phyloP scores from a whole-genome alignment of 2,113 vertebrate genomes.

The Calyptomena viridis region DNA sequence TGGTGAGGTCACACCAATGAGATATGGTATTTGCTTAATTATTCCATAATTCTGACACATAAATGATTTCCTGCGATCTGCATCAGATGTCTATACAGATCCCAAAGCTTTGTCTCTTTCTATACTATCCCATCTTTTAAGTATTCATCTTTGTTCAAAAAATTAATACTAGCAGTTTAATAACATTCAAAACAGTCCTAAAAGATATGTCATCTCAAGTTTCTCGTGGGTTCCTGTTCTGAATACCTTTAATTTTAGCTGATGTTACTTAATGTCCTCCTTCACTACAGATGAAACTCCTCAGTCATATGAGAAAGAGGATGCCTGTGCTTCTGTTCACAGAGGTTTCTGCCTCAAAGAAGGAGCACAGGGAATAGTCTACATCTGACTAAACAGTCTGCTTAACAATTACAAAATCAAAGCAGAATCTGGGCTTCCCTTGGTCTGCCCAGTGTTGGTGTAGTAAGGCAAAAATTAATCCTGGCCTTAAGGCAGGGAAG shows the following conservation, averaged over 20 bases:
- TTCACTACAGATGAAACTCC: not conserved
- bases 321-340: not conserved
- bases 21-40: not conserved
- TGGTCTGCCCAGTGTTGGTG: not conserved
- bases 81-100: not conserved
- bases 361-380: not conserved
- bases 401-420: not conserved
- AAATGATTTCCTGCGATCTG: not conserved
- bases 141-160: not conserved
- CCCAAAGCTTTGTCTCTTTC: not conserved
- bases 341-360: not conserved
- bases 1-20: not conserved
- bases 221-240: not conserved
- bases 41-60: not conserved
- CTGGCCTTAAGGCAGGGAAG: not conserved
- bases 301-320: not conserved
- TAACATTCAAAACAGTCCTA: not conserved
- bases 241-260: not conserved
- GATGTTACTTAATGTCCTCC: not conserved
- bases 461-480: not conserved
- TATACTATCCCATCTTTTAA: not conserved
- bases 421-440: not conserved
- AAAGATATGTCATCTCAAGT: not conserved
- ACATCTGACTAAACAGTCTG: not conserved
- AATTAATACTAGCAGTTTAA: not conserved